Conservation (phyloP, 1,140 invertebrate species). For the Trachelipus rathkii region DNA sequence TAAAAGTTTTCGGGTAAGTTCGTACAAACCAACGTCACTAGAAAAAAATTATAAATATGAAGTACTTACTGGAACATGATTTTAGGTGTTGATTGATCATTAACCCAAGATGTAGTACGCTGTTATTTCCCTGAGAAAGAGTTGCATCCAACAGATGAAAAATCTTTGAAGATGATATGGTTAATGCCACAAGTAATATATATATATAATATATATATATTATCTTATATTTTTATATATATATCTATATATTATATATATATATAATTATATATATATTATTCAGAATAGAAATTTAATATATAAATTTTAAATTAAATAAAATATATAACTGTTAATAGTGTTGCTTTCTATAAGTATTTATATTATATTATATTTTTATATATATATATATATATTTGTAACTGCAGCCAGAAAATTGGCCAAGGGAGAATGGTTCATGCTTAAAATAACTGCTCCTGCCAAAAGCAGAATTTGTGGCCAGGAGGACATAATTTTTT, state of each 20-base stretch:
- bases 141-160: slow-evolving; percentile 85
- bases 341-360: too few relatives aligned
- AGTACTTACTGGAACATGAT: slow-evolving; percentile 92
- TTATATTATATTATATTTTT: too few relatives aligned
- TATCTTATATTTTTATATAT: not conserved
- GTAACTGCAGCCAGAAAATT: too few relatives aligned
- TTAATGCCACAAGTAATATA: slow-evolving; percentile 63
- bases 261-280: not conserved
- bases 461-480: too few relatives aligned
- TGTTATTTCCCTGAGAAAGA: slow-evolving; percentile 63
- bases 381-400: too few relatives aligned
- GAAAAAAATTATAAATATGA: slow-evolving; percentile 94
- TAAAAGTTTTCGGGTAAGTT: slow-evolving; percentile 69
- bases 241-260: not conserved
- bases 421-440: too few relatives aligned
- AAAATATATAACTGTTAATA: not conserved
- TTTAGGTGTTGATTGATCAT: slow-evolving; percentile 95
- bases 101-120: slow-evolving; percentile 89
- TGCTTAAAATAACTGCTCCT: too few relatives aligned
- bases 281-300: not conserved
- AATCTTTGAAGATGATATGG: slow-evolving; percentile 86
- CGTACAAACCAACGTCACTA: slow-evolving; percentile 85
- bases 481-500: too few relatives aligned
- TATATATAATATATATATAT: slow-evolving; percentile 4
- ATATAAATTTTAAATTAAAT: not conserved